Conservation (phyloP, 1,140 invertebrate genomes). For the Drosophila bocqueti region DNA sequence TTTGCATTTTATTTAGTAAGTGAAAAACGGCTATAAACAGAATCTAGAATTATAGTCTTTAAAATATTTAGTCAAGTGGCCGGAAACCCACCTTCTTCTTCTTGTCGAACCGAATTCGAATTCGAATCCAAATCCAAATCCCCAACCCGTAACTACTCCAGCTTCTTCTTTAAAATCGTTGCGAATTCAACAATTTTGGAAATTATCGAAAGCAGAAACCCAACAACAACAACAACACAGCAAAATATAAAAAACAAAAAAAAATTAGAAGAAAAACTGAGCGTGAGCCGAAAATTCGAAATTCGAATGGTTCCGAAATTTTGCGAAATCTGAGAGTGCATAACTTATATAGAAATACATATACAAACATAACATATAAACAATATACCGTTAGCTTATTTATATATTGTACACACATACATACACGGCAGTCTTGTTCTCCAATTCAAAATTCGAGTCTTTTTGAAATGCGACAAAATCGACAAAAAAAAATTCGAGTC, state of each 20-base stretch:
- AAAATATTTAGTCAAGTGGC: slow-evolving; percentile 69
- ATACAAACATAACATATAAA: slow-evolving; percentile 68
- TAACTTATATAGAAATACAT: slow-evolving; percentile 56
- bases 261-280: slow-evolving; percentile 8
- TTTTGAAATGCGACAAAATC: slow-evolving; percentile 5
- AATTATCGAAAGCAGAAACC: slow-evolving; percentile 19
- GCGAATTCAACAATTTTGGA: slow-evolving; percentile 10
- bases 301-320: slow-evolving; percentile 34
- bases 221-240: slow-evolving; percentile 13
- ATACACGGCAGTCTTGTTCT: slow-evolving; percentile 38
- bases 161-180: slow-evolving; percentile 20
- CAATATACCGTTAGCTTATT: slow-evolving; percentile 82
- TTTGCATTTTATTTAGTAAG: slow-evolving; percentile 80
- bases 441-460: slow-evolving; percentile 5
- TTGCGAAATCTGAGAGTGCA: slow-evolving; percentile 61
- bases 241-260: slow-evolving; percentile 2
- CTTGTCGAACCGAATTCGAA: slow-evolving; percentile 8
- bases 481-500: neutral
- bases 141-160: slow-evolving; percentile 4
- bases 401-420: slow-evolving; percentile 70
- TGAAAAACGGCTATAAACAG: slow-evolving; percentile 56
- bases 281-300: slow-evolving; percentile 19
- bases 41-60: slow-evolving; percentile 60
- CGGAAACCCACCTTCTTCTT: slow-evolving; percentile 26
- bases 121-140: neutral